These are phyloP conservation scores for Drosophila borborema DNA, from an alignment of 2,888 invertebrate genomes.

Conservation along the genomic window DNA sequence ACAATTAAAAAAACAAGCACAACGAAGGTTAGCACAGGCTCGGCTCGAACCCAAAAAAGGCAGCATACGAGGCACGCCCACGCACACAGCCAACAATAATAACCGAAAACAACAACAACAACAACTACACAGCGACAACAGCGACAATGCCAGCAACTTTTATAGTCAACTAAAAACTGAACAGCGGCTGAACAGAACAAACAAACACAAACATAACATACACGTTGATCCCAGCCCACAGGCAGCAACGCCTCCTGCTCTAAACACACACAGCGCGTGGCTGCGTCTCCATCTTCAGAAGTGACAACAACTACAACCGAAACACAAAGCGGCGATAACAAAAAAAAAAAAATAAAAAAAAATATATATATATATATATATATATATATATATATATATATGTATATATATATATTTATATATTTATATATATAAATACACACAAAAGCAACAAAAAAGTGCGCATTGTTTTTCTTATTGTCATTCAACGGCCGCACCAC, in stretches of 20 bases:
- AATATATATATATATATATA: neutral
- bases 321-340: slow-evolving; percentile 59
- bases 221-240: neutral
- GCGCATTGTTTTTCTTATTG: slow-evolving; percentile 66
- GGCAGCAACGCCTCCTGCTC: slow-evolving; percentile 4
- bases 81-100: slow-evolving; percentile 8
- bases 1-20: slow-evolving; percentile 71
- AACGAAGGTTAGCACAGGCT: slow-evolving; percentile 45
- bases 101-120: slow-evolving; percentile 2
- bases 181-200: slow-evolving; percentile 31
- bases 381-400: too few species aligned
- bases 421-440: slow-evolving; percentile 2
- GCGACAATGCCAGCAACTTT: slow-evolving; percentile 34
- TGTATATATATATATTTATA: too few species aligned
- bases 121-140: neutral
- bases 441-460: slow-evolving; percentile 37
- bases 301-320: neutral
- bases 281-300: slow-evolving; percentile 15
- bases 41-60: slow-evolving; percentile 23
- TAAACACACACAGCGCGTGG: slow-evolving; percentile 9
- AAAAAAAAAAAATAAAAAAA: neutral
- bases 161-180: slow-evolving; percentile 62
- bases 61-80: slow-evolving; percentile 27
- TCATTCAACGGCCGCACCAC: slow-evolving; percentile 41
- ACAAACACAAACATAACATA: slow-evolving; percentile 2